phyloP scores from a whole-genome alignment of 2,113 vertebrate genomes.

The Chamaea fasciata region DNA sequence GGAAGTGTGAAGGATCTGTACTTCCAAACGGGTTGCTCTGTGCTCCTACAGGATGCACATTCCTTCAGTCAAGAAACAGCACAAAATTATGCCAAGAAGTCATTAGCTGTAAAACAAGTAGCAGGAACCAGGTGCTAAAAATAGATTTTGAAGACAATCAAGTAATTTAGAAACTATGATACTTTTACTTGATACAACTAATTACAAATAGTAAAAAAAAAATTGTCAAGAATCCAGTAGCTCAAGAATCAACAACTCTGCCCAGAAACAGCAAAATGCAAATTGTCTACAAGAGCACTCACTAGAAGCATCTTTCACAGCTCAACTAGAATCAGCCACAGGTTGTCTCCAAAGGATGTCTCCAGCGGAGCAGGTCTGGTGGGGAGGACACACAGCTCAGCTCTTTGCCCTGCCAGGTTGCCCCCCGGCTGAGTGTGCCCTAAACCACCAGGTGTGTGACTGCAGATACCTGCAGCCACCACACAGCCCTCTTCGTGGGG shows the following conservation, averaged over 20 bases:
- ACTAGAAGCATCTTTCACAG: not conserved
- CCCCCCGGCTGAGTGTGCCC: not conserved
- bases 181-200: not conserved
- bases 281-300: not conserved
- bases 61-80: not conserved
- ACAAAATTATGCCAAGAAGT: conserved; percentile 12
- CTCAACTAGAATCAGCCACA: not conserved
- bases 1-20: not conserved
- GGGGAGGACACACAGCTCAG: not conserved
- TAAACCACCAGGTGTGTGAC: not conserved
- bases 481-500: not conserved
- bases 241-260: not conserved
- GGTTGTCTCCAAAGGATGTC: not conserved
- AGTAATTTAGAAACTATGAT: not conserved
- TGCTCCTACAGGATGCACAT: not conserved
- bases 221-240: not conserved
- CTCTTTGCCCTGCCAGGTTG: not conserved
- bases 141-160: conserved; percentile 19
- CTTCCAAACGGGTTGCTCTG: rapidly evolving
- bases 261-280: not conserved
- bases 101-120: conserved; percentile 10
- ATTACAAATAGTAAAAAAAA: conserved; percentile 7
- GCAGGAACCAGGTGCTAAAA: not conserved
- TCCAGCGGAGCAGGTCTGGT: not conserved
- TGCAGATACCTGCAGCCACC: not conserved